These are phyloP conservation scores for Galeopterus variegatus DNA, from an alignment of 2,113 vertebrate genomes.

Conservation along the genomic window DNA sequence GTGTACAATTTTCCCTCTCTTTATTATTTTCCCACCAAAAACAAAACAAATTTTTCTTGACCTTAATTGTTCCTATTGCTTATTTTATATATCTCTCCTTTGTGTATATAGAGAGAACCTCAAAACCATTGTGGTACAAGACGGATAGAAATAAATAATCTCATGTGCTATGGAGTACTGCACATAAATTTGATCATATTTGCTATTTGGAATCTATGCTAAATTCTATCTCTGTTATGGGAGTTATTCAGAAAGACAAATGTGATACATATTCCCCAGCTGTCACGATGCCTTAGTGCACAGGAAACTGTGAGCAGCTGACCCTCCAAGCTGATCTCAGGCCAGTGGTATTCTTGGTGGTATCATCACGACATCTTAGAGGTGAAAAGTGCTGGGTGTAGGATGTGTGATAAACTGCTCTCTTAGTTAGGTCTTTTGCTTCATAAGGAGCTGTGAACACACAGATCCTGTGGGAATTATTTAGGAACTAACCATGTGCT, in stretches of 20 bases:
- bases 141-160: background rate
- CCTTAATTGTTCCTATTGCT: background rate
- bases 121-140: background rate
- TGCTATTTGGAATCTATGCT: background rate
- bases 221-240: slow-evolving; percentile 42
- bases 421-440: slow-evolving; percentile 34
- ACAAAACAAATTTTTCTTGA: background rate
- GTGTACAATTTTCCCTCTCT: background rate
- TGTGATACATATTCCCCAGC: background rate
- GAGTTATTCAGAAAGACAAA: slow-evolving; percentile 40
- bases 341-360: background rate
- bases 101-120: background rate
- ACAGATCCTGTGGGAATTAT: background rate
- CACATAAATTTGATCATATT: background rate
- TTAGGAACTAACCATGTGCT: background rate
- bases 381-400: background rate
- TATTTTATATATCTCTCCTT: slow-evolving; percentile 17
- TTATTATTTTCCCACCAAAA: slow-evolving; percentile 51
- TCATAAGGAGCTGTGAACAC: slow-evolving; percentile 22
- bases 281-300: background rate
- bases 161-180: background rate
- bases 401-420: background rate
- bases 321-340: slow-evolving; percentile 43
- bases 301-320: slow-evolving; percentile 55
- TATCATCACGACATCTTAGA: background rate